Base-by-base conservation (phyloP, 2,888 invertebrate species). In the Leptopterna dolabrata region DNA sequence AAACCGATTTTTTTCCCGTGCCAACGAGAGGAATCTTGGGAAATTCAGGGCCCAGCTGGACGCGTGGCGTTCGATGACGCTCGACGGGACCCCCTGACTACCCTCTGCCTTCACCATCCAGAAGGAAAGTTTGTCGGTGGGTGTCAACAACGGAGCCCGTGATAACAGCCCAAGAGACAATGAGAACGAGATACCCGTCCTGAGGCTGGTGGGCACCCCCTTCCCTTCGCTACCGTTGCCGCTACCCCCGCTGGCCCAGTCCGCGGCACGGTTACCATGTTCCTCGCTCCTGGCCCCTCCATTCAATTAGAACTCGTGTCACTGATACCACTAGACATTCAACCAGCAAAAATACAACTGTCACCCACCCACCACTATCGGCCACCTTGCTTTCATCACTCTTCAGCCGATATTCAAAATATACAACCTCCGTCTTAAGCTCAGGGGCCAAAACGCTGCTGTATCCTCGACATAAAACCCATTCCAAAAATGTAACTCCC, bases 251-350 rank as follows among this genome's bases (percentile, higher is more conserved):
- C 27, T 27, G 16, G 1, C 51, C 27, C 47, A 19, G 13, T 16
- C 41, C 27, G 55, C 9, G 13, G 16, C n/a, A 19, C 30, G 16
- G 27, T 29, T 14, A 13, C 55, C 63, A 7, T 43, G 55, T 43
- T 29, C 63, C 81, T 81, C 81, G 51, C 55, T 27, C 55, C 41
- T 29, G 29, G 83, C 24, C 85, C 76, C 76, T 85, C 85, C 73
- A 73, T 85, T 85, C 85, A 85, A 85, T 85, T 85, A 85, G 85
- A 85, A 85, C 85, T 85, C 85, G 85, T 76, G 85, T 85, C 85
- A 85, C 85, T 85, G 85, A 85, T 85, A 85, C 45, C 85, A 85
- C 47, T 45, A 71, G 85, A 85, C 85, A 85, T 85, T 85, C 85
- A 85, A 85, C 73, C 85, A 45, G 85, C 85, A 85, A 85, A 85